Percentiles rank a stretch among this genome's conserved stretches.
phyloP scores from a whole-genome alignment of 2,797 vertebrate genomes.

The Gambusia yucatana region DNA sequence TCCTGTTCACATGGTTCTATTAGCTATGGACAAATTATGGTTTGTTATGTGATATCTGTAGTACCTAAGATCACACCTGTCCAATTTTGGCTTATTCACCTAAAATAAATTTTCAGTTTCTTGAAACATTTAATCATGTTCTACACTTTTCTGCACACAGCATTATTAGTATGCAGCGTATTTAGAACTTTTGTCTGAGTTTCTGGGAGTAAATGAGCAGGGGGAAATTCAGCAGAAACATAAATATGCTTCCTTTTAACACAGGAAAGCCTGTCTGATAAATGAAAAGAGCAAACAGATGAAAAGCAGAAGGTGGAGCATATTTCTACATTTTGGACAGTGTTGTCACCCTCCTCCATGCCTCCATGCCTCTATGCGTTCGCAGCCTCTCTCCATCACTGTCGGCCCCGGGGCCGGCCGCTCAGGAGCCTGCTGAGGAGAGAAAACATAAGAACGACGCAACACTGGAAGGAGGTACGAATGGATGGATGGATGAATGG shows the following conservation, averaged over 20 bases:
- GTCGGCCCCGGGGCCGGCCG: conserved; percentile 58
- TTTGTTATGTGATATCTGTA: neutral
- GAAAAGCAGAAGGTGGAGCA: conserved; percentile 5
- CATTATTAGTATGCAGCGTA: neutral
- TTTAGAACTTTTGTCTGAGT: neutral
- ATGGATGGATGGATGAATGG: conserved; percentile 41
- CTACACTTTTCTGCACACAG: neutral
- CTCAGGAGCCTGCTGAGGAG: conserved; percentile 55
- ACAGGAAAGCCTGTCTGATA: neutral
- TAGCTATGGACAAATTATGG: neutral
- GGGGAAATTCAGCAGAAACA: neutral
- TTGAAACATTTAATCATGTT: neutral
- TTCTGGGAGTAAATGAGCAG: neutral
- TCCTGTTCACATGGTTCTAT: neutral
- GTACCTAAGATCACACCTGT: neutral
- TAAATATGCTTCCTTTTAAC: neutral
- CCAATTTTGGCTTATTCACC: neutral
- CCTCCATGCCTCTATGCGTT: conserved; percentile 27
- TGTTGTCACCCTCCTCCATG: neutral
- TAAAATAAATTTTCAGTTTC: neutral
- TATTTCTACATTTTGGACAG: conserved; percentile 18
- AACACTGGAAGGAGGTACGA: conserved; percentile 35
- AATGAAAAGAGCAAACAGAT: neutral
- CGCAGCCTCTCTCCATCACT: conserved; percentile 64
- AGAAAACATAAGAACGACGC: conserved; percentile 38